phyloP scores from a whole-genome alignment of 2,797 vertebrate genomes.

The Oreortyx pictus region DNA sequence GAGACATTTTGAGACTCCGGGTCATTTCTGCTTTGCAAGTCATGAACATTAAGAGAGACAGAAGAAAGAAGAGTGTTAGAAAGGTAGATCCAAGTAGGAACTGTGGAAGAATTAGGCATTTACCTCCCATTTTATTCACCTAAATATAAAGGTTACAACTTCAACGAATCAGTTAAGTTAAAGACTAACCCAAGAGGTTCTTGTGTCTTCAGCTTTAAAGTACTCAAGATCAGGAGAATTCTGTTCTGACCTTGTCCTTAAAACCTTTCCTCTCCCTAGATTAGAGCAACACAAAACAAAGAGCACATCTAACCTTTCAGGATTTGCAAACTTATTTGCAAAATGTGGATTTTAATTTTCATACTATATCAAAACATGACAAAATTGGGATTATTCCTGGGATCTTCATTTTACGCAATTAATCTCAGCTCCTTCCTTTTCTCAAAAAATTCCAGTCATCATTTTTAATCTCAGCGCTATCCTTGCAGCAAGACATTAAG shows the following conservation, averaged over 20 bases:
- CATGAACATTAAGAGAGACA: not conserved
- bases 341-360: not conserved
- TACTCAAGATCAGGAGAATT: not conserved
- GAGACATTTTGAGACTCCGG: not conserved
- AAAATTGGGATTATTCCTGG: not conserved
- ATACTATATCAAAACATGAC: not conserved
- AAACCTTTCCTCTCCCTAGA: not conserved
- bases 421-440: not conserved
- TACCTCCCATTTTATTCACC: not conserved
- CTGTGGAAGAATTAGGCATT: not conserved
- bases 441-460: not conserved
- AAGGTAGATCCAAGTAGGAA: not conserved
- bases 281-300: not conserved
- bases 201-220: not conserved
- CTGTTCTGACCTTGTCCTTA: not conserved
- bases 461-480: not conserved
- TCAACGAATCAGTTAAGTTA: not conserved
- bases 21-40: not conserved
- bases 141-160: not conserved
- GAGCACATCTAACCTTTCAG: not conserved
- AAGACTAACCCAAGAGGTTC: not conserved
- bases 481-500: not conserved
- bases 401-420: not conserved
- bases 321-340: not conserved
- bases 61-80: not conserved